These are phyloP conservation scores for Lochmaea crataegi DNA, from an alignment of 2,888 invertebrate genomes.

Conservation along the genomic window DNA sequence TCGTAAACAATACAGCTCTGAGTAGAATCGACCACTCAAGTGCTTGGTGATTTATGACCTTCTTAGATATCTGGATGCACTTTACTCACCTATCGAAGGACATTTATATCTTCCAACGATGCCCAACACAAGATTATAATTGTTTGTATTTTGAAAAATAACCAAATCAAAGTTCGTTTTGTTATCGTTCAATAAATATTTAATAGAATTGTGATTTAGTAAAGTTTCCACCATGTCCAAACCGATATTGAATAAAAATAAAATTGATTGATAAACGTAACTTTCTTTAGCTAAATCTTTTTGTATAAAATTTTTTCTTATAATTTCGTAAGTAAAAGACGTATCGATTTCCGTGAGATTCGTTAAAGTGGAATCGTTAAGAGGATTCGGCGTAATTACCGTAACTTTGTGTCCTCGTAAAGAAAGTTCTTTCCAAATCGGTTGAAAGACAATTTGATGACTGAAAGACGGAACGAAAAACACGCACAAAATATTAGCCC, in stretches of 20 bases:
- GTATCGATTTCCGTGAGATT: conserved; percentile 53
- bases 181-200: neutral
- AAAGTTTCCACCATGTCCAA: neutral
- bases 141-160: neutral
- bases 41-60: too few relatives aligned
- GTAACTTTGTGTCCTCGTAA: conserved; percentile 50
- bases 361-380: conserved; percentile 44
- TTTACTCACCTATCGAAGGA: conserved; percentile 16
- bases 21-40: too few relatives aligned
- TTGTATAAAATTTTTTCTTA: too few relatives aligned
- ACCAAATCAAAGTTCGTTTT: neutral
- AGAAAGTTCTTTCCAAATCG: conserved; percentile 50
- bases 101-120: neutral
- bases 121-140: neutral
- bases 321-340: neutral
- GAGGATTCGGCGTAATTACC: conserved; percentile 48
- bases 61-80: too few relatives aligned
- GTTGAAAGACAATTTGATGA: conserved; percentile 42
- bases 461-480: neutral
- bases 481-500: conserved; percentile 30
- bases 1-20: too few relatives aligned
- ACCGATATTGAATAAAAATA: neutral
- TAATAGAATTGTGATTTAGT: neutral
- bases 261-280: neutral
- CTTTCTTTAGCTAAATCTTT: neutral